These are phyloP conservation scores for Parnassius smintheus DNA, from an alignment of 2,888 invertebrate species.

Conservation along the genomic window DNA sequence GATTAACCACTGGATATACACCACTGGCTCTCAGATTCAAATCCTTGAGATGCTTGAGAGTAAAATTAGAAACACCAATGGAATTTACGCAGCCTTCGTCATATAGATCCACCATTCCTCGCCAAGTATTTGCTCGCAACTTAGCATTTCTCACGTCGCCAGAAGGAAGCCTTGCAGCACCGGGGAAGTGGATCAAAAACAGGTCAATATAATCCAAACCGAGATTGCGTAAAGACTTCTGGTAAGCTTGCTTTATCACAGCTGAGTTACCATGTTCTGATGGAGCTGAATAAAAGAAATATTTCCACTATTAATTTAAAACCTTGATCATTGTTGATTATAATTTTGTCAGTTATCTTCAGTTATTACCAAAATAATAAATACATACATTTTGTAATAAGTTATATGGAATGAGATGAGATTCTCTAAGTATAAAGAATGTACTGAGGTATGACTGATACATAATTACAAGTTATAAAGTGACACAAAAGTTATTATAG, in stretches of 20 bases:
- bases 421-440: too few relatives aligned
- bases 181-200: conserved; percentile 1
- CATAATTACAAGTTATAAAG: too few relatives aligned
- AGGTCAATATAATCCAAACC: background rate
- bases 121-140: background rate
- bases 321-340: too few relatives aligned
- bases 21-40: background rate
- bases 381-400: too few relatives aligned
- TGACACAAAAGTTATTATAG: too few relatives aligned
- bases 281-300: background rate
- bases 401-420: too few relatives aligned
- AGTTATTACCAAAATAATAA: too few relatives aligned
- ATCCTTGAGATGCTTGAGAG: background rate
- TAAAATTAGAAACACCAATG: background rate
- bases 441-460: too few relatives aligned
- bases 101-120: background rate
- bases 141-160: background rate
- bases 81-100: background rate
- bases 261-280: background rate
- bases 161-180: background rate
- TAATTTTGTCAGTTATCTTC: too few relatives aligned
- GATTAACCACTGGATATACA: background rate
- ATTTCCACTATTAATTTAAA: too few relatives aligned
- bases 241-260: background rate
- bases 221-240: background rate